Evolutionary conservation across 2,113 vertebrate species (phyloP).

Genomic region (Puntigrus tetrazona): DNA sequence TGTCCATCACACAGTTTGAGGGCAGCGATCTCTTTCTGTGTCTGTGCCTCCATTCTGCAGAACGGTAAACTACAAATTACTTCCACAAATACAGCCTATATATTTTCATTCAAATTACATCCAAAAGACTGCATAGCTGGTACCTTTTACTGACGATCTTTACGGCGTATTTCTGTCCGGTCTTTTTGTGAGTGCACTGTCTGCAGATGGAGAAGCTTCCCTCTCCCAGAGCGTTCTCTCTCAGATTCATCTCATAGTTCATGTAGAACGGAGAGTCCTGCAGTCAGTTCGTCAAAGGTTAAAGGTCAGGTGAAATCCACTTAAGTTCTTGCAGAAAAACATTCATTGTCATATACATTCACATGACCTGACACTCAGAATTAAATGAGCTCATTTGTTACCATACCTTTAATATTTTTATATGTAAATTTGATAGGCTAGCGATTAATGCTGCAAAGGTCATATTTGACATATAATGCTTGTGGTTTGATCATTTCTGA

Average conservation of each 20-base stretch:
- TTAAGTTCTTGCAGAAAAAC: neutral
- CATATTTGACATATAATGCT: neutral
- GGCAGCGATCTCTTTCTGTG: slow-evolving; percentile 93
- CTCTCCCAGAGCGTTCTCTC: slow-evolving; percentile 90
- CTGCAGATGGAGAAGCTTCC: slow-evolving; percentile 99
- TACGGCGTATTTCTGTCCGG: slow-evolving; percentile 89
- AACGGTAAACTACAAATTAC: slow-evolving; percentile 31
- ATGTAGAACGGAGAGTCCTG: slow-evolving; percentile 98
- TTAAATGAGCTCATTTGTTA: neutral
- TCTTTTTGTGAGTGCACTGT: slow-evolving; percentile 93
- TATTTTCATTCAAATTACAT: neutral
- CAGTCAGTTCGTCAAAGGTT: neutral
- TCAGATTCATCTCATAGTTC: slow-evolving; percentile 93
- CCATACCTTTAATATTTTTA: neutral
- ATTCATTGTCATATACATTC: neutral
- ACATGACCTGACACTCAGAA: neutral
- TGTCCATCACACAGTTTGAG: slow-evolving; percentile 95
- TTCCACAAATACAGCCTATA: neutral
- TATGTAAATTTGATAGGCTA: neutral
- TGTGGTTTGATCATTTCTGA: neutral
- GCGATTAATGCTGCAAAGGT: neutral
- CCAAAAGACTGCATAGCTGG: neutral
- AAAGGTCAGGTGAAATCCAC: neutral
- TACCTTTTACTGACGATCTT: slow-evolving; percentile 99
- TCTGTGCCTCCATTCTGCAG: slow-evolving; percentile 94